phyloP scores from a whole-genome alignment of 2,113 vertebrate genomes.

The Psettodes erumei region DNA sequence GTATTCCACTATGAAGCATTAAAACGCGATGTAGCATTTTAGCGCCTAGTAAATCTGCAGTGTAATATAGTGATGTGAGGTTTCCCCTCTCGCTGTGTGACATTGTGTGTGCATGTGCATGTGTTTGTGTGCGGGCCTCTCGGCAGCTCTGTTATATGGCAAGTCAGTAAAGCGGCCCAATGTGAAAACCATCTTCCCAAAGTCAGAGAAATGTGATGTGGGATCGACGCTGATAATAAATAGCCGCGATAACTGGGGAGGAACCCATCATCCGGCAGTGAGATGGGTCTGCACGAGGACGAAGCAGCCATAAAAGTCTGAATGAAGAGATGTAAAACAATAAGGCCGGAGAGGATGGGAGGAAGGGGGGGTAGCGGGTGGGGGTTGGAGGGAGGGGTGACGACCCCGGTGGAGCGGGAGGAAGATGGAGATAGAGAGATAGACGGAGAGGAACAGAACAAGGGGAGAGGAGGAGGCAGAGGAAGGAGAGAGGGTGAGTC shows the following conservation, averaged over 20 bases:
- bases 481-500: slow-evolving; percentile 66
- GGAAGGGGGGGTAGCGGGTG: background rate
- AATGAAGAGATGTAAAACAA: slow-evolving; percentile 82
- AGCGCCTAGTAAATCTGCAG: slow-evolving; percentile 64
- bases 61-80: slow-evolving; percentile 60
- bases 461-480: slow-evolving; percentile 46
- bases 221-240: slow-evolving; percentile 78
- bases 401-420: slow-evolving; percentile 45
- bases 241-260: slow-evolving; percentile 77
- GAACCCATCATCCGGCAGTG: slow-evolving; percentile 74
- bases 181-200: slow-evolving; percentile 83
- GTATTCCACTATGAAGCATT: slow-evolving; percentile 45
- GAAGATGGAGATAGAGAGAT: slow-evolving; percentile 54
- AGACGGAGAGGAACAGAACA: slow-evolving; percentile 50
- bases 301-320: slow-evolving; percentile 81
- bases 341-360: slow-evolving; percentile 71
- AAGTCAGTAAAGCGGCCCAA: slow-evolving; percentile 71
- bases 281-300: slow-evolving; percentile 77
- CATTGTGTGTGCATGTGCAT: slow-evolving; percentile 16
- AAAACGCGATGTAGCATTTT: slow-evolving; percentile 64
- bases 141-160: slow-evolving; percentile 56
- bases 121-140: slow-evolving; percentile 24
- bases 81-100: slow-evolving; percentile 51
- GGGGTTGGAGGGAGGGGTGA: slow-evolving; percentile 21
- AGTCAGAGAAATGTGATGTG: slow-evolving; percentile 80